Evolutionary conservation across 1,140 invertebrate species (phyloP).

Genomic region (Drosophila punjabiensis): DNA sequence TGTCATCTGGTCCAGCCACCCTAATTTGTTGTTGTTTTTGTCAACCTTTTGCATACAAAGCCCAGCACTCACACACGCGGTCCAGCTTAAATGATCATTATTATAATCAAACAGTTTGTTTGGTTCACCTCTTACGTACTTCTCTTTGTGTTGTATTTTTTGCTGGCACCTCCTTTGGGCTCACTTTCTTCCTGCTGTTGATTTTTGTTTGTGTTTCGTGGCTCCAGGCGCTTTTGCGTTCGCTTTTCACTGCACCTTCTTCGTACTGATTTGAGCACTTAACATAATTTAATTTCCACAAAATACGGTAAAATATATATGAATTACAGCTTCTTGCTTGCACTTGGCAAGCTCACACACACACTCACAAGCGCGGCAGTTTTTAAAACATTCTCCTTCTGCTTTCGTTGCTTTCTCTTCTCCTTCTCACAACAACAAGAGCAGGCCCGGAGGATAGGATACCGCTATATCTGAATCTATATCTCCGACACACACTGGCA

Average conservation of each 20-base stretch:
- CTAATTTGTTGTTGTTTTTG: constrained; percentile 68
- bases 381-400: constrained; percentile 49
- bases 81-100: constrained; percentile 33
- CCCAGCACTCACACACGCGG: constrained; percentile 19
- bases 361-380: constrained; percentile 27
- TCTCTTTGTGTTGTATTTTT: constrained; percentile 8
- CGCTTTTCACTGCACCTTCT: constrained; percentile 57
- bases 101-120: constrained; percentile 49
- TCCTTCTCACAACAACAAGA: constrained; percentile 55
- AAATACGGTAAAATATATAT: constrained; percentile 53
- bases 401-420: constrained; percentile 35
- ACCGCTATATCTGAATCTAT: constrained; percentile 51
- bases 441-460: constrained; percentile 23
- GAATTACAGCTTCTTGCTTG: constrained; percentile 65
- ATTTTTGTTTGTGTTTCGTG: constrained; percentile 6
- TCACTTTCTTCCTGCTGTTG: constrained; percentile 29
- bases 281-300: constrained; percentile 79
- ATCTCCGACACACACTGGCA: constrained; percentile 30
- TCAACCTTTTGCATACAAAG: constrained; percentile 74
- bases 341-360: constrained; percentile 62
- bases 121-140: constrained; percentile 47
- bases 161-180: constrained; percentile 40
- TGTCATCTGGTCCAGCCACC: constrained; percentile 72
- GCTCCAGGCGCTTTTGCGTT: constrained; percentile 37
- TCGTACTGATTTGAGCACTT: constrained; percentile 67